phyloP scores from a whole-genome alignment of 2,113 vertebrate species.

The Vidua macroura region DNA sequence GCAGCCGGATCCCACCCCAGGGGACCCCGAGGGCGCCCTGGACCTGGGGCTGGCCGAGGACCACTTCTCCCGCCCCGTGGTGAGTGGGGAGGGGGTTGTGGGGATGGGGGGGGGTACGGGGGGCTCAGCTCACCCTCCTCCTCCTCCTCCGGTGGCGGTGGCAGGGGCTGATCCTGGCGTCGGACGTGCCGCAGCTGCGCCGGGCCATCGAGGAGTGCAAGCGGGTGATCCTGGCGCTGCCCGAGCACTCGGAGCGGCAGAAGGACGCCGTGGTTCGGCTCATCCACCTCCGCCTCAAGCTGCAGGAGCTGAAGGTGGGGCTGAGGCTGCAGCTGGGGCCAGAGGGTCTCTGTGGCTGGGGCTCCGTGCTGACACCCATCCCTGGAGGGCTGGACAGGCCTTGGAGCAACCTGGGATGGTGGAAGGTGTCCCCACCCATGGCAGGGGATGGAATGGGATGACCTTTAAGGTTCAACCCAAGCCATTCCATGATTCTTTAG shows the following conservation, averaged over 20 bases:
- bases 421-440: not conserved
- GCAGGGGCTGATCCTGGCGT: conserved; percentile 88
- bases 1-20: conserved; percentile 67
- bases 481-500: not conserved
- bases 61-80: conserved; percentile 92
- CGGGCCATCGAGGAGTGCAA: conserved; percentile 94
- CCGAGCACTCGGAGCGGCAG: conserved; percentile 92
- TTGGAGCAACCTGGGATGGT: not conserved
- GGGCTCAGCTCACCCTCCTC: not conserved
- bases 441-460: not conserved
- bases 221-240: conserved; percentile 87
- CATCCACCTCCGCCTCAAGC: conserved; percentile 95
- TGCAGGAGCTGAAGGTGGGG: conserved; percentile 92
- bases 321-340: accelerated
- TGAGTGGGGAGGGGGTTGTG: conserved; percentile 37
- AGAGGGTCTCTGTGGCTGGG: accelerated
- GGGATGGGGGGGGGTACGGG: accelerated
- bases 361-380: not conserved
- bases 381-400: accelerated
- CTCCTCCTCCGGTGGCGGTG: not conserved
- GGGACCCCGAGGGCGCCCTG: conserved; percentile 74
- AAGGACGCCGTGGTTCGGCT: conserved; percentile 94
- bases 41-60: conserved; percentile 92
- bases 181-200: conserved; percentile 87
- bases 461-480: not conserved